Base-by-base conservation (phyloP, 2,113 vertebrate genomes). In the Pogona vitticeps region DNA sequence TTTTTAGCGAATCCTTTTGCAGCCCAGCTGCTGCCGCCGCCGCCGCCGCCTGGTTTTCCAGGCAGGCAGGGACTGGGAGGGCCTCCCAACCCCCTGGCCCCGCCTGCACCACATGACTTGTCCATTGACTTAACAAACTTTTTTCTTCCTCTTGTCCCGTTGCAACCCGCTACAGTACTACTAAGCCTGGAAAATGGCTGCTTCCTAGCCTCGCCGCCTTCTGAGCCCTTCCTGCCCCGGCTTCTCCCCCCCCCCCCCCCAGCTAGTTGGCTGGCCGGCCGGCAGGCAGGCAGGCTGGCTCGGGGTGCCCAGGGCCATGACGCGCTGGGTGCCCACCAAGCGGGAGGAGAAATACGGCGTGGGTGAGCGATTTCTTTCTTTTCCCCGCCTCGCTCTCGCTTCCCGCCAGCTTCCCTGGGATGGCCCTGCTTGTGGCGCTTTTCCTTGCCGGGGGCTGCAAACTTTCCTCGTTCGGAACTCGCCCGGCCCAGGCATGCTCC, bases 261-360 rank as follows among this genome's bases (percentile, higher is more conserved):
- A n/a, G n/a, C n/a, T n/a, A n/a, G n/a, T n/a, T n/a, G n/a, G n/a
- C n/a, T n/a, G n/a, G n/a, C n/a, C 46, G 10, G 46, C 46, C 10
- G 46, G 46, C 46, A 52, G 46, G 70, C 82, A 63, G 77, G 85
- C 88, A 83, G 88, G 88, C 82, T 67, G 67, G 85, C 82, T 56
- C 87, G 17, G 23, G 80, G 59, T 68, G n/a, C 78, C 91, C 85
- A 63, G 86, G 92, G 87, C 93, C 95, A 99, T 99, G 98, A 97
- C 98, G 96, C 98, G 98, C 95, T 99, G 98, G 98, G 97, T 99
- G 85, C 98, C 98, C 90, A 98, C 98, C 85, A 98, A 99, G 91
- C 96, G 96, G 92, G 98, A 99, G 97, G 98, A 99, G 94, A 99
- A 99, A 93, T 99, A 99, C 95, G 98, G 98, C 90, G 98, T 99